Percentiles rank a stretch among this genome's conserved stretches.
These are phyloP conservation scores for Phalacrocorax carbo DNA, from an alignment of 2,113 vertebrate species.

Conservation along the genomic window DNA sequence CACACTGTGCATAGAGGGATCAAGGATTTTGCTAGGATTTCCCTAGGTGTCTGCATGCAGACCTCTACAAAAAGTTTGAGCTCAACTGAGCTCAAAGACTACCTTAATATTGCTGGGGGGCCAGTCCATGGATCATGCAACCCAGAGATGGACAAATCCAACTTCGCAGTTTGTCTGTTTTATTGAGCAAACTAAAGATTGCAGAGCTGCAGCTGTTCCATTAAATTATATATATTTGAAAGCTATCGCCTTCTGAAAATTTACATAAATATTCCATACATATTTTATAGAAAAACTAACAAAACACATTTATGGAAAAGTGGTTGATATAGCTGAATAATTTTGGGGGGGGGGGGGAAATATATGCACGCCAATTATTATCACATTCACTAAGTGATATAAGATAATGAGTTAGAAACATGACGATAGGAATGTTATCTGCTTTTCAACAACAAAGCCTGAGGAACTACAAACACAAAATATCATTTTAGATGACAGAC, in stretches of 20 bases:
- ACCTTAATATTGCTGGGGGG: not conserved
- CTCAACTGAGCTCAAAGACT: not conserved
- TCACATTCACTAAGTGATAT: not conserved
- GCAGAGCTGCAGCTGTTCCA: not conserved
- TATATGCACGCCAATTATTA: not conserved
- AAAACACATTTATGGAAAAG: not conserved
- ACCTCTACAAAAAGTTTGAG: not conserved
- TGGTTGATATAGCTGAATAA: not conserved
- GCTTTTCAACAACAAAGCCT: not conserved
- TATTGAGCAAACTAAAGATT: not conserved
- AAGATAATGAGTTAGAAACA: not conserved
- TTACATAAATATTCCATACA: not conserved
- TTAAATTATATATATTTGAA: not conserved
- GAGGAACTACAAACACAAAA: not conserved
- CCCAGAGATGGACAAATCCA: not conserved
- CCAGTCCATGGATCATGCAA: not conserved
- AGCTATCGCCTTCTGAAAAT: not conserved
- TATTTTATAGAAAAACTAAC: not conserved
- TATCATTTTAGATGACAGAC: not conserved
- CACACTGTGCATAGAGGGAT: not conserved
- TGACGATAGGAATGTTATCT: not conserved
- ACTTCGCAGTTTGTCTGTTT: not conserved
- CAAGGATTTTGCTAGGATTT: not conserved
- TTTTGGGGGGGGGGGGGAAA: not conserved
- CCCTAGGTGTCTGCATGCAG: not conserved